Evolutionary conservation across 1,140 invertebrate species (phyloP), one percentile per base, ranked within the genome.

Genomic region (Varroa destructor): DNA sequence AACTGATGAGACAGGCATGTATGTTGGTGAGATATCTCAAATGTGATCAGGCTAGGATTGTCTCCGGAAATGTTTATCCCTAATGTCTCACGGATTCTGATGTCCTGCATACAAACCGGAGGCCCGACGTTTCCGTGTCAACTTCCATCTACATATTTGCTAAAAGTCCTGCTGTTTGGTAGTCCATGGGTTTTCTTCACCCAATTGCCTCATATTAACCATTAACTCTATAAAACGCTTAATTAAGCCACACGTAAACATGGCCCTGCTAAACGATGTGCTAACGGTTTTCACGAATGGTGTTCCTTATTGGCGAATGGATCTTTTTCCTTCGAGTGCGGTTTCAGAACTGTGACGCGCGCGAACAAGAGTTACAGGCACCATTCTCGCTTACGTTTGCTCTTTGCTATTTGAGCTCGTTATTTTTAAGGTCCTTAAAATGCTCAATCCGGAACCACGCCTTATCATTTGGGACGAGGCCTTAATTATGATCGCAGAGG

Each of bases 401-500:
- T 5, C 81, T 99, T 1, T 99, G 95, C n/a, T 97, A 91, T 99
- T 99, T 82, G 96, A 99, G 80, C 83, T 99, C 42, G 98, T 99
- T 74, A 99, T 99, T 79, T 99, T 99, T 84, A 97, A 99, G 84
- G 99, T 99, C 78, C 82, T 97, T 71, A 93, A 89, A 57, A 85
- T 97, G 74, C 81, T 99, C 72, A 90, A 97, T 78, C 83, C 86
- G 75, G 87, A 82, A 87, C 97, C 93, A 40, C 85, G 96, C 77
- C 94, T 91, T 80, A 90, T 97, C 77, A 90, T 94, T 79, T 98
- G 95, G 95, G 90, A 93, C 78, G 80, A 94, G 73, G 90, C 88
- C 12, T 81, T 99, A 42, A 89, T 96, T 79, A 89, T 97, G 84
- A 87, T 99, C 1, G 95, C 99, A 74, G 89, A 94, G 43, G 83